Base-by-base conservation (phyloP, 2,888 invertebrate genomes). In the Pristionchus fissidentatus region DNA sequence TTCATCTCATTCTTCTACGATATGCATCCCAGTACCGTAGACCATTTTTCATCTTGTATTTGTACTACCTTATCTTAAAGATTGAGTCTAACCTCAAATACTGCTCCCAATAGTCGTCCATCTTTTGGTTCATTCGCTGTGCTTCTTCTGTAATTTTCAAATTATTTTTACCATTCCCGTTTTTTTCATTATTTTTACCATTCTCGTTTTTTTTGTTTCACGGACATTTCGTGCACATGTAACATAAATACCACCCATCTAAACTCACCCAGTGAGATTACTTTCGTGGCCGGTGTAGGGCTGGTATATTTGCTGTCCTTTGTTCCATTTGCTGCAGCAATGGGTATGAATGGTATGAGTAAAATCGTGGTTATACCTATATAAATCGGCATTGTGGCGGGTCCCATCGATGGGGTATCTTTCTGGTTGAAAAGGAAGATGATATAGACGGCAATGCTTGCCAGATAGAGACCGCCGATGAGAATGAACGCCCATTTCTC, bases 21-120 rank as follows among this genome's bases (percentile, higher is more conserved):
- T n/a, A n/a, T n/a, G n/a, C n/a, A n/a, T n/a, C n/a, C n/a, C n/a
- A n/a, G n/a, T n/a, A n/a, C n/a, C n/a, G n/a, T n/a, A n/a, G n/a
- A n/a, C n/a, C n/a, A n/a, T n/a, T n/a, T n/a, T n/a, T n/a, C n/a
- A n/a, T n/a, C n/a, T n/a, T n/a, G n/a, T n/a, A n/a, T n/a, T n/a
- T n/a, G n/a, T n/a, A n/a, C n/a, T n/a, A n/a, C n/a, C n/a, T n/a
- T n/a, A n/a, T n/a, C n/a, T n/a, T n/a, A n/a, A n/a, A n/a, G n/a
- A n/a, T n/a, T n/a, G n/a, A n/a, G n/a, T n/a, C n/a, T n/a, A n/a
- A n/a, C n/a, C n/a, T n/a, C n/a, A 77, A 49, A 49, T 77, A 49
- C 15, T 29, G 32, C 75, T 77, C 75, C 75, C 75, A 77, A n/a
- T 77, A 26, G 19, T 41, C 41, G 19, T 77, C 75, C 49, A 77